phyloP scores from a whole-genome alignment of 2,797 vertebrate species.

The Discoglossus pictus region DNA sequence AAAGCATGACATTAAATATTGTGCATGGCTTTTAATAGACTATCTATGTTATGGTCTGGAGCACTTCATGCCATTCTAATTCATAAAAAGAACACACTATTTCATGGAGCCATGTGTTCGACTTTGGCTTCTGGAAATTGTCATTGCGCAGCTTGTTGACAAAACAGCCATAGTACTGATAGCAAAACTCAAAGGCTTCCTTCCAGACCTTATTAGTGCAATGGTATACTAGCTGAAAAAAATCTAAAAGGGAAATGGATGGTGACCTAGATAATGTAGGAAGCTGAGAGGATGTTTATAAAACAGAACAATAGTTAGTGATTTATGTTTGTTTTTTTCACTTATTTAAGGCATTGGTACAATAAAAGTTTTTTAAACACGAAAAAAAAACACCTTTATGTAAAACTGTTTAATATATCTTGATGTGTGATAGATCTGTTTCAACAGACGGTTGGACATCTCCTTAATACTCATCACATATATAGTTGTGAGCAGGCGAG shows the following conservation, averaged over 20 bases:
- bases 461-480: too few species aligned
- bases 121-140: conserved; percentile 13
- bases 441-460: too few species aligned
- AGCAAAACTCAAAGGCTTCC: conserved; percentile 9
- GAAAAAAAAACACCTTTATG: too few species aligned
- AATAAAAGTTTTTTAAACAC: too few species aligned
- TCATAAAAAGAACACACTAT: conserved; percentile 1
- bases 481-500: too few species aligned
- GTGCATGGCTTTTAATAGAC: neutral
- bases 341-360: too few species aligned
- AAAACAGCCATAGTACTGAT: conserved; percentile 9
- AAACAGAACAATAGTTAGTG: too few species aligned
- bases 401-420: too few species aligned
- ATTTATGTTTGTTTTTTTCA: too few species aligned
- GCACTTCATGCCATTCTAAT: neutral
- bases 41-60: neutral
- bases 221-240: neutral
- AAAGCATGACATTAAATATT: neutral
- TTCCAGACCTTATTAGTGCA: conserved; percentile 1
- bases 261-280: neutral
- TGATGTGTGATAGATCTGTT: too few species aligned
- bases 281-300: too few species aligned
- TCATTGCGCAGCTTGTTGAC: conserved; percentile 17
- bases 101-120: conserved; percentile 26
- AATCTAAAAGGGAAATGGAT: conserved; percentile 12